phyloP scores from a whole-genome alignment of 2,797 vertebrate genomes.

The Squalus acanthias region DNA sequence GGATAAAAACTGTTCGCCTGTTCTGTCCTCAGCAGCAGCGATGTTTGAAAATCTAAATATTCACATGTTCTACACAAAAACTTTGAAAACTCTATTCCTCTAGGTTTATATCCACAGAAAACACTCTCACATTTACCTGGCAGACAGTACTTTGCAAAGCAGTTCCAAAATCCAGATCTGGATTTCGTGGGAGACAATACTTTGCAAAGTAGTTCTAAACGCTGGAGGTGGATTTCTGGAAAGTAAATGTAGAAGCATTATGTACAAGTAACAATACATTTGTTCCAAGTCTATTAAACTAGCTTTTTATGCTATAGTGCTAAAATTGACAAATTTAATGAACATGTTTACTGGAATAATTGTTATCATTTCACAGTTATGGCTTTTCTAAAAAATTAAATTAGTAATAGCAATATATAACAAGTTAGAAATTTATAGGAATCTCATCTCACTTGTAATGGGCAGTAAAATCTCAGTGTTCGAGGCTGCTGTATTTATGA shows the following conservation, averaged over 20 bases:
- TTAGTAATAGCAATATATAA: neutral
- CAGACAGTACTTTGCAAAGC: constrained; percentile 35
- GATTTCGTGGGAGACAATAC: constrained; percentile 20
- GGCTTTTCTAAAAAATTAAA: neutral
- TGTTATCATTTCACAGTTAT: neutral
- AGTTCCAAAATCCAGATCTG: constrained; percentile 37
- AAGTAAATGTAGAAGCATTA: constrained; percentile 26
- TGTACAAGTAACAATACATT: neutral
- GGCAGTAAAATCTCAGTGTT: neutral
- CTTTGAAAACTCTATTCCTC: neutral
- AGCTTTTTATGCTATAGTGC: neutral
- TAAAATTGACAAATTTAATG: no score
- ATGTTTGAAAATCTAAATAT: neutral
- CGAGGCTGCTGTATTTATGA: neutral
- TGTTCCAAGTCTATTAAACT: neutral
- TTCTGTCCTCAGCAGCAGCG: neutral
- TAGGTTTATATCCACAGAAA: neutral
- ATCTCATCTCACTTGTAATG: neutral
- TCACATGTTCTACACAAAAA: neutral
- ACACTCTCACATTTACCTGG: constrained; percentile 21
- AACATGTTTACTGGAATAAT: no score
- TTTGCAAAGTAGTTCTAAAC: constrained; percentile 33
- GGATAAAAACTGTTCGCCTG: no score
- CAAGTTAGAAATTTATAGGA: neutral
- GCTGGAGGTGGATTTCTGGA: constrained; percentile 20